phyloP scores from a whole-genome alignment of 2,888 invertebrate genomes.

The Campopleginae sp. region DNA sequence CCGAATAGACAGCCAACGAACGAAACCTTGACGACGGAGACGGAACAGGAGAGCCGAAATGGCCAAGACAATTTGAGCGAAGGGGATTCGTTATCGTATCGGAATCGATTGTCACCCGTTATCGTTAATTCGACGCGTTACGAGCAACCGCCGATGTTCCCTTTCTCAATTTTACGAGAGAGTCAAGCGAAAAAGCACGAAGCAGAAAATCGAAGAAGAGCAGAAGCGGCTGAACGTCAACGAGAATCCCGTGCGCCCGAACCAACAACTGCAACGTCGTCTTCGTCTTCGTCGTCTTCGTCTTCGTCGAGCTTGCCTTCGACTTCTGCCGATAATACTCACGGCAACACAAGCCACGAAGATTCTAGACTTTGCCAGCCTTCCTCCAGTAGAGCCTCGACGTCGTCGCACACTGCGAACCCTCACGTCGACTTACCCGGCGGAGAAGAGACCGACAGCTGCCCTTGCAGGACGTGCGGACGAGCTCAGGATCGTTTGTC shows the following conservation, averaged over 20 bases:
- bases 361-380: background rate
- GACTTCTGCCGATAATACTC: constrained; percentile 6
- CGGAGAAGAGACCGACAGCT: background rate
- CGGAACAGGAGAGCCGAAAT: background rate
- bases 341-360: background rate
- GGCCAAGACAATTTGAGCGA: background rate
- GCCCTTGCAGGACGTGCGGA: background rate
- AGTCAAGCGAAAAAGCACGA: constrained; percentile 68
- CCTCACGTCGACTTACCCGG: background rate
- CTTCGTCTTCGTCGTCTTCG: constrained; percentile 9
- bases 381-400: constrained; percentile 1
- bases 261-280: background rate
- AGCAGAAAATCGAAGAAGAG: constrained; percentile 37
- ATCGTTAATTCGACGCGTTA: constrained; percentile 75
- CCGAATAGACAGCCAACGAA: constrained; percentile 68
- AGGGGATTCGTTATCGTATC: constrained; percentile 57
- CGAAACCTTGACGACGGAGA: constrained; percentile 8
- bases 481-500: background rate
- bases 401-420: background rate
- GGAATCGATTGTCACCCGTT: constrained; percentile 75
- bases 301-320: constrained; percentile 26
- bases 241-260: background rate
- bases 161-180: constrained; percentile 77
- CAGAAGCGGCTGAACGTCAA: background rate
- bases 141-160: constrained; percentile 78